Conservation (phyloP, 2,113 vertebrate genomes). For the Scalopus aquaticus region DNA sequence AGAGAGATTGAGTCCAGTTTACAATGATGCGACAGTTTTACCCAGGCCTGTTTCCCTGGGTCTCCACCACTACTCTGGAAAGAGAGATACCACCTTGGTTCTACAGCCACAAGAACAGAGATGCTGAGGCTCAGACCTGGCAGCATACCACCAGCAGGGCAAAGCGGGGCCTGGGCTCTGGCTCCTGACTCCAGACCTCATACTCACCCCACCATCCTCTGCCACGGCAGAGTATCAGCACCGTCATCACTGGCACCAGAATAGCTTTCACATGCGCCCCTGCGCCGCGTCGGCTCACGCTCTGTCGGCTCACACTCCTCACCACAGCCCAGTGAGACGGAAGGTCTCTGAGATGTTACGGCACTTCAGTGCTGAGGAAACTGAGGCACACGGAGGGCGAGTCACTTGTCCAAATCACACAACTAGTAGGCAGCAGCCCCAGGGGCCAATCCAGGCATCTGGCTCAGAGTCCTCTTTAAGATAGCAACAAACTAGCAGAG, state of each 20-base stretch:
- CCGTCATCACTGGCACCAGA: neutral
- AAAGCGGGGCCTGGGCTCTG: neutral
- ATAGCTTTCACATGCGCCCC: neutral
- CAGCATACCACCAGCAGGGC: rapidly evolving
- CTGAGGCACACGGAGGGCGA: neutral
- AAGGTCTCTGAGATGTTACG: neutral
- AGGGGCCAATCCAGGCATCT: neutral
- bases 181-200: neutral
- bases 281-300: too few relatives aligned
- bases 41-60: neutral
- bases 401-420: neutral
- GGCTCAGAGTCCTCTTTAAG: neutral
- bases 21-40: neutral
- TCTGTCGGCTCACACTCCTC: neutral
- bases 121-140: neutral
- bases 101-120: neutral
- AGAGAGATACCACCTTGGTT: neutral
- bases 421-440: neutral
- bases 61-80: neutral
- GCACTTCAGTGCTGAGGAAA: neutral
- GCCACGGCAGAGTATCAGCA: neutral
- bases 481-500: neutral
- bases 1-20: neutral
- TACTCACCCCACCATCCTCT: neutral
- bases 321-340: rapidly evolving